phyloP scores from a whole-genome alignment of 2,113 vertebrate genomes.

The Leptodactylus fuscus region DNA sequence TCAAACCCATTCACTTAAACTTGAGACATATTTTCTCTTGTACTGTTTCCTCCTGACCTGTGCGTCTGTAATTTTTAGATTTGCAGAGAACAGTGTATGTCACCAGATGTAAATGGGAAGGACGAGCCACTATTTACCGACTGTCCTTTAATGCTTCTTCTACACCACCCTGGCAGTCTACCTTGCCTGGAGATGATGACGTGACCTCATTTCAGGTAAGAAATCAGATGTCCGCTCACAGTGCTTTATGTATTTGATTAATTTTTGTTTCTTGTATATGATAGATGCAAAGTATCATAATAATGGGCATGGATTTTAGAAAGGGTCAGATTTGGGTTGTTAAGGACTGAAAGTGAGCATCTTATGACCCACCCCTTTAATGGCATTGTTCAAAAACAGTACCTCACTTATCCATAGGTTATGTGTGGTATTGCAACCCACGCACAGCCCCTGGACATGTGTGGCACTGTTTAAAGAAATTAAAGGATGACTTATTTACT shows the following conservation, averaged over 20 bases:
- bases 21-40: not conserved
- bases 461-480: too few relatives aligned
- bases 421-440: too few relatives aligned
- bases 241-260: not conserved
- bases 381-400: not conserved
- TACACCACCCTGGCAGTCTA: constrained; percentile 83
- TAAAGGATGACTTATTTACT: too few relatives aligned
- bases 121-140: constrained; percentile 82
- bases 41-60: not conserved
- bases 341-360: not conserved
- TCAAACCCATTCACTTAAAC: too few relatives aligned
- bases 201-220: constrained; percentile 92
- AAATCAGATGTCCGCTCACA: not conserved
- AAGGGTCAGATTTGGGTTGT: too few relatives aligned
- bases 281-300: not conserved
- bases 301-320: not conserved
- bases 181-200: constrained; percentile 80
- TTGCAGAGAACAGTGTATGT: constrained; percentile 85
- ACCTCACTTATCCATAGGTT: too few relatives aligned
- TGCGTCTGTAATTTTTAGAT: constrained; percentile 70
- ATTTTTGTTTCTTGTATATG: not conserved
- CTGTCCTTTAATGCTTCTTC: constrained; percentile 88
- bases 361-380: not conserved
- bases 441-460: too few relatives aligned
- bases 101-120: constrained; percentile 82